These are phyloP conservation scores for Eulemur rufifrons DNA, from an alignment of 2,113 vertebrate species.

Conservation along the genomic window DNA sequence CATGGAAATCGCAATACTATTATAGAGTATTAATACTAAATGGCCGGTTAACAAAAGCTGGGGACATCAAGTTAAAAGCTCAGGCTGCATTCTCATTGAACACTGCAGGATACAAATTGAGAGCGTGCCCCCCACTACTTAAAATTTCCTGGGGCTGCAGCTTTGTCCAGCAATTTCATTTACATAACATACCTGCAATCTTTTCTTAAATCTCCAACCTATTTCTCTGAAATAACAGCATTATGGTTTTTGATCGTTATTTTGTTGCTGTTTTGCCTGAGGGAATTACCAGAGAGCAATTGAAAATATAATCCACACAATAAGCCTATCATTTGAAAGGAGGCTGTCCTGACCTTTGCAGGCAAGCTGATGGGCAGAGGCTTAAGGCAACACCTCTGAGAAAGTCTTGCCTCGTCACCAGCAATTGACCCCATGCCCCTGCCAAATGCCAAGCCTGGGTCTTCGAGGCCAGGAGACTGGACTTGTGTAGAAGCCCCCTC, in stretches of 20 bases:
- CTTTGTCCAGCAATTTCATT: conserved; percentile 50
- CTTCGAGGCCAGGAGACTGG: background rate
- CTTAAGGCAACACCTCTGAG: background rate
- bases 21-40: conserved; percentile 41
- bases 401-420: background rate
- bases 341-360: background rate
- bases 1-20: background rate
- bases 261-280: conserved; percentile 36
- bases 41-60: background rate
- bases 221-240: conserved; percentile 56
- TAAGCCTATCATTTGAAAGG: background rate
- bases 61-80: conserved; percentile 29
- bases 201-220: conserved; percentile 56
- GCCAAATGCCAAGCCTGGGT: background rate
- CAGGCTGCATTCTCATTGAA: background rate
- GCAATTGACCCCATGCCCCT: background rate
- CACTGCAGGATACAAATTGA: conserved; percentile 27
- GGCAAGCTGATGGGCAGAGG: background rate
- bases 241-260: conserved; percentile 24
- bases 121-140: background rate
- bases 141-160: conserved; percentile 44
- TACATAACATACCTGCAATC: conserved; percentile 54
- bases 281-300: background rate
- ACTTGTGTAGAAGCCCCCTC: background rate
- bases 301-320: background rate